phyloP scores from a whole-genome alignment of 2,113 vertebrate species.

The Eonycteris spelaea region DNA sequence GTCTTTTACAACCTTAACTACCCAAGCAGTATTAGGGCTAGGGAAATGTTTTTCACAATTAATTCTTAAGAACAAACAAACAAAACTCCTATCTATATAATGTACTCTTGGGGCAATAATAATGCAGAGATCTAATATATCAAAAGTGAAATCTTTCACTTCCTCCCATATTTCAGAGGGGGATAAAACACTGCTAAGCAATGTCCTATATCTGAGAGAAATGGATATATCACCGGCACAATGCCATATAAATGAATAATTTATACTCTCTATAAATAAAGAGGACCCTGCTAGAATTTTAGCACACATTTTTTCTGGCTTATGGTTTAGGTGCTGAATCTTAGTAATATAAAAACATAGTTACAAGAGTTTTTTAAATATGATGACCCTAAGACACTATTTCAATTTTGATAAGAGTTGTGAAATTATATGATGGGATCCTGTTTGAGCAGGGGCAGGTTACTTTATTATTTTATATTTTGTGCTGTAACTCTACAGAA shows the following conservation, averaged over 20 bases:
- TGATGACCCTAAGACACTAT: neutral
- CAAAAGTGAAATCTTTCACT: neutral
- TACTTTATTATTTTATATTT: neutral
- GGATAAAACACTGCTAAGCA: neutral
- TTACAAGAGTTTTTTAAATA: neutral
- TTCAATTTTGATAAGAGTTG: neutral
- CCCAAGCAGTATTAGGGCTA: neutral
- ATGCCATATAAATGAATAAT: neutral
- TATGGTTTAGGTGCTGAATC: neutral
- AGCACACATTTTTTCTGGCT: neutral
- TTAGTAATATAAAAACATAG: neutral
- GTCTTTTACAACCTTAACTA: neutral
- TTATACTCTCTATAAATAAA: neutral
- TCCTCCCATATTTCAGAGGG: neutral
- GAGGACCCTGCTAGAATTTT: neutral
- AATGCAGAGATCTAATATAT: neutral
- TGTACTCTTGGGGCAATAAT: neutral
- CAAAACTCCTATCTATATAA: neutral
- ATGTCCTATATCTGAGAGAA: neutral
- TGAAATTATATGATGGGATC: neutral
- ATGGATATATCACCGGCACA: neutral
- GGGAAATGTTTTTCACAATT: neutral
- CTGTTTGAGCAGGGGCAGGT: neutral
- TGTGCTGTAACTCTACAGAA: neutral
- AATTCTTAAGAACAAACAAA: slow-evolving; percentile 14